Conservation (phyloP, 2,888 invertebrate genomes). For the Blera fallax region DNA sequence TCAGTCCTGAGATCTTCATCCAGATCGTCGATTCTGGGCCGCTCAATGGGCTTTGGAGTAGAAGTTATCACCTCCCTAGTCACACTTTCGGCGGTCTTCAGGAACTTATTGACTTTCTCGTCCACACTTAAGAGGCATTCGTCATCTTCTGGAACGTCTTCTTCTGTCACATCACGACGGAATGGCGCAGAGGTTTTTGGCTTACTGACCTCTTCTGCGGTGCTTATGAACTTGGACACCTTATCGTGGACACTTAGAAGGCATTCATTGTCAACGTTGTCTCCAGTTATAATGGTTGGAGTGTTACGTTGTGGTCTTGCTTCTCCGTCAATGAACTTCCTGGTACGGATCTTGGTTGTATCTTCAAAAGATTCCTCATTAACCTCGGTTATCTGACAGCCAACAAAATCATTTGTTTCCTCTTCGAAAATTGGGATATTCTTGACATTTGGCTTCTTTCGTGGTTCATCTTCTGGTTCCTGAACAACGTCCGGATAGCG, state of each 20-base stretch:
- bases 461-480: slow-evolving; percentile 87
- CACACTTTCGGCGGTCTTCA: slow-evolving; percentile 85
- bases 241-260: slow-evolving; percentile 87
- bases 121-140: slow-evolving; percentile 85
- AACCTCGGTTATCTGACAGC: slow-evolving; percentile 83
- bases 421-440: slow-evolving; percentile 84
- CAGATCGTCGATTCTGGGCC: slow-evolving; percentile 83
- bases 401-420: slow-evolving; percentile 81
- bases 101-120: slow-evolving; percentile 86
- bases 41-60: slow-evolving; percentile 78
- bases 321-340: slow-evolving; percentile 76
- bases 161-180: slow-evolving; percentile 78
- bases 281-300: slow-evolving; percentile 82
- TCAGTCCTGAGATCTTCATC: slow-evolving; percentile 84
- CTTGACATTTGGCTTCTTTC: slow-evolving; percentile 81
- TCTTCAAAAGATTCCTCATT: slow-evolving; percentile 82
- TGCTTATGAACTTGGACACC: slow-evolving; percentile 86
- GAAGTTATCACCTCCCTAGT: slow-evolving; percentile 80
- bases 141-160: slow-evolving; percentile 81
- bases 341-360: slow-evolving; percentile 82
- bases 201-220: slow-evolving; percentile 82
- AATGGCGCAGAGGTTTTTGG: slow-evolving; percentile 79
- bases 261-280: slow-evolving; percentile 85
- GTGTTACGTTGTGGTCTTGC: slow-evolving; percentile 58
- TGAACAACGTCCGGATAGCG: slow-evolving; percentile 89